Evolutionary conservation across 1,140 invertebrate species (phyloP), one percentile per base, ranked within the genome.

Genomic region (Acarapis woodi): DNA sequence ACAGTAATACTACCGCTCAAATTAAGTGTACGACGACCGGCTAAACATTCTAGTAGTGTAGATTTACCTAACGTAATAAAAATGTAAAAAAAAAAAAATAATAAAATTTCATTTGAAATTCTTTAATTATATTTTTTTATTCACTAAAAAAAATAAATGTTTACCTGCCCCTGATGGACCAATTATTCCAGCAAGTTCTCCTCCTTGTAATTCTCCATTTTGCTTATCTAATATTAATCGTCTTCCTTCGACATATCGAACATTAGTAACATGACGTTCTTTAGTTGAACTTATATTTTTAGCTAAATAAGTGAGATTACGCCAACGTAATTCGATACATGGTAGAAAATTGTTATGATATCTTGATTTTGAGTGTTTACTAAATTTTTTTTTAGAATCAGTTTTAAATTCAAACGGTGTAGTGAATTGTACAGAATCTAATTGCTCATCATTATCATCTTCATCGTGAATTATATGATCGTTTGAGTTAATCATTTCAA

Each of bases 191-290:
- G 43, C 43, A 12, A 44, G 18, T 16, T 21, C 10, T 5, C 43
- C 43, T 9, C 42, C 38, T n/a, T 37, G 22, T 10, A 51, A 22
- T 24, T 35, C 33, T 24, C 53, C 53, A 30, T 61, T 73, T 8
- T 76, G 59, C 26, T 63, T 65, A 37, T 65, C 59, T 21, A 77
- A 21, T 5, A 44, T 35, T 4, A 33, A 24, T 29, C 18, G 26
- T 33, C 32, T 23, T 34, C n/a, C 25, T 28, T 28, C 8, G 24
- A 24, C 19, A 12, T 8, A 3, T 16, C 15, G 4, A 2, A 3
- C n/a, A 21, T 8, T n/a, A 24, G 10, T 16, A 12, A 23, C 14
- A 8, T 12, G 6, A 8, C 10, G 14, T 21, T 14, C 4, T 6
- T 4, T 32, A 3, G 32, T 3, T 12, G 16, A 16, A 4, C 8